phyloP scores from a whole-genome alignment of 2,113 vertebrate species.

The Corythoichthys intestinalis region DNA sequence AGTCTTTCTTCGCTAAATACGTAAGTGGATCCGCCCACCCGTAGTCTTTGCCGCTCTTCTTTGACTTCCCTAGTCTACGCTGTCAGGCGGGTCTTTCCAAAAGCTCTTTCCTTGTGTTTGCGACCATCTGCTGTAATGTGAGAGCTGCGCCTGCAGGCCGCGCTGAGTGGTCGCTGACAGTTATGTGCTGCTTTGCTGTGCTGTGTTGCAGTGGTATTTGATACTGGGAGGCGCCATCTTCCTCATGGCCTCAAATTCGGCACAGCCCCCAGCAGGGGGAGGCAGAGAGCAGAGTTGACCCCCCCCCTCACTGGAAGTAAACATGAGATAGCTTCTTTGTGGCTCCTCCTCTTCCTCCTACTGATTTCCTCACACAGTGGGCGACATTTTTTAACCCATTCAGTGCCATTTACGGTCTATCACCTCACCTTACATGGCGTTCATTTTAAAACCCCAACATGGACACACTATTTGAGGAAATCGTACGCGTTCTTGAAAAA shows the following conservation, averaged over 20 bases:
- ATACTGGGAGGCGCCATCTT: slow-evolving; percentile 90
- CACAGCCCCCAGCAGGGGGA: slow-evolving; percentile 79
- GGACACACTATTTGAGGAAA: slow-evolving; percentile 7
- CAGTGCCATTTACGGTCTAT: too few species aligned
- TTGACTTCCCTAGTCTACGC: too few species aligned
- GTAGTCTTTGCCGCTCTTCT: not conserved
- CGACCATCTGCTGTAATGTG: not conserved
- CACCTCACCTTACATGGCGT: too few species aligned
- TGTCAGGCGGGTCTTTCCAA: not conserved
- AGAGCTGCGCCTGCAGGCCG: not conserved
- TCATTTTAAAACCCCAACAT: too few species aligned
- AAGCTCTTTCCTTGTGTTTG: not conserved
- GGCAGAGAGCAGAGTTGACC: slow-evolving; percentile 81
- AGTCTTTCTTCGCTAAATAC: slow-evolving; percentile 93
- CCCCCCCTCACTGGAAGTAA: slow-evolving; percentile 68
- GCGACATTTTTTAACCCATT: too few species aligned
- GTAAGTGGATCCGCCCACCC: slow-evolving; percentile 68
- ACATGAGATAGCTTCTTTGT: slow-evolving; percentile 59
- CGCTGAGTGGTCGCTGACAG: slow-evolving; percentile 14
- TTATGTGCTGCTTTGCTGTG: slow-evolving; percentile 56
- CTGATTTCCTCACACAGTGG: not conserved
- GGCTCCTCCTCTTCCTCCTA: slow-evolving; percentile 39
- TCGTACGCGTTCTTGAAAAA: not conserved
- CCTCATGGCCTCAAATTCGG: slow-evolving; percentile 83
- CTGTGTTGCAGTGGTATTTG: slow-evolving; percentile 91